A percentile compares a stretch with the other conserved stretches of the same genome.
Conservation (phyloP, 2,888 invertebrate species). For the Neria commutata region DNA sequence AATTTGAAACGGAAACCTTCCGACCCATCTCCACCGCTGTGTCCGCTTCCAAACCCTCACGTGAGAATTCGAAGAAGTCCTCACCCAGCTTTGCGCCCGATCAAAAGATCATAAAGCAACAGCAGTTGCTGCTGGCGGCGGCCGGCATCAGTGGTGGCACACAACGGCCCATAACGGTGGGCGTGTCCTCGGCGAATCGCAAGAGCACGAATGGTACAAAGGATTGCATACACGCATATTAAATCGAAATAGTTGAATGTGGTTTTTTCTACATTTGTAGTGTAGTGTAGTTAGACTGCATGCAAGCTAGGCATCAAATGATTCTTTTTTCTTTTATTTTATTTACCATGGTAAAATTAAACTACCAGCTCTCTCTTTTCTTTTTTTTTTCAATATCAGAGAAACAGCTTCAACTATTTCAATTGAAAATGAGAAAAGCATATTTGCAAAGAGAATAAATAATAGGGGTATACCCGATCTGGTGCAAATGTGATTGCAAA, state of each 20-base stretch:
- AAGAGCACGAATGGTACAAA: constrained; percentile 10
- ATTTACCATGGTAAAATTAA: no score
- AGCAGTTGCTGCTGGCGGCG: constrained; percentile 50
- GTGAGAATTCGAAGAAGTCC: constrained; percentile 59
- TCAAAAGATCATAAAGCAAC: constrained; percentile 52
- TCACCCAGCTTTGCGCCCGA: constrained; percentile 53
- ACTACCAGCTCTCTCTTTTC: no score
- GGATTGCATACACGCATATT: constrained; percentile 5
- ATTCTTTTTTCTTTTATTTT: no score
- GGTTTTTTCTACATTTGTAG: constrained; percentile 1
- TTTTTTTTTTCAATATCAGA: no score
- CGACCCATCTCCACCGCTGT: constrained; percentile 25
- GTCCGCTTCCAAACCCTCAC: constrained; percentile 51
- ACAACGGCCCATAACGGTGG: constrained; percentile 30
- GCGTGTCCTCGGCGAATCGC: constrained; percentile 16
- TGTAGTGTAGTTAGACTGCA: background rate
- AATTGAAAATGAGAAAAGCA: no score
- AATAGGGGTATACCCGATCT: no score
- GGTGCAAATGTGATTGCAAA: no score
- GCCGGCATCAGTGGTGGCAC: constrained; percentile 40
- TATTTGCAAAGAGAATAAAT: no score
- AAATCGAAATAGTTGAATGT: background rate
- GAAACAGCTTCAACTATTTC: no score
- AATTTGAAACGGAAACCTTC: constrained; percentile 42
- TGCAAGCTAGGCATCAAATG: no score